Base-by-base conservation (phyloP, 2,888 invertebrate species). In the Calephelis perditalis region DNA sequence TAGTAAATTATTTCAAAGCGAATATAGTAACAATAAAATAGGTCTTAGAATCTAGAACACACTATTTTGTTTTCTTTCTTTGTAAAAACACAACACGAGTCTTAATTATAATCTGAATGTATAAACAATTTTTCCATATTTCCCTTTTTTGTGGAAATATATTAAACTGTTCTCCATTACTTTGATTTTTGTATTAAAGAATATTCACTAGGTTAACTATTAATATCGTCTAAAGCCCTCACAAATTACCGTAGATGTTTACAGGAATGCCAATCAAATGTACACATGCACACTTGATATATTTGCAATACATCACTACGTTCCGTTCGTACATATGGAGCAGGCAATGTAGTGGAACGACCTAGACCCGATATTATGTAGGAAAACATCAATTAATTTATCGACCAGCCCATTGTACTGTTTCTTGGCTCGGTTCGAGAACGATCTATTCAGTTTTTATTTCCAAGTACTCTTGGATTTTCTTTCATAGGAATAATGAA, bases 221-320 rank as follows among this genome's bases (percentile, higher is more conserved):
- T 11, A 35, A 52, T 10, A 35, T 26, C 52, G 15, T 15, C 9
- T 11, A 52, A 11, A 52, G 52, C 26, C 9, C 10, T 11, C 52
- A 52, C 52, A 26, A 52, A 10, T 8, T 35, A 52, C 10, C 26
- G 52, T 8, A 52, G 9, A 52, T 52, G 35, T 52, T 52, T 52
- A 52, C 52, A 35, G 35, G 26, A 52, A 52, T 52, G 52, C 52
- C 52, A 52, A 52, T 52, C 52, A 52, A 52, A 26, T 35, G 11
- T 35, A 52, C 26, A 40, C 40, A 40, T 40, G 40, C 40, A 40
- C 35, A 9, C 26, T 26, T 26, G 6, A 10, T 49, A 49, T 49
- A 49, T 49, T 26, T 35, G 26, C 26, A 26, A 49, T 49, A 49
- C 10, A 49, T 49, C 49, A 49, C 26, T 26, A 49, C 26, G 49